Evolutionary conservation across 2,888 invertebrate species (phyloP), one percentile per base, ranked within the genome.

Genomic region (Plusia festucae): DNA sequence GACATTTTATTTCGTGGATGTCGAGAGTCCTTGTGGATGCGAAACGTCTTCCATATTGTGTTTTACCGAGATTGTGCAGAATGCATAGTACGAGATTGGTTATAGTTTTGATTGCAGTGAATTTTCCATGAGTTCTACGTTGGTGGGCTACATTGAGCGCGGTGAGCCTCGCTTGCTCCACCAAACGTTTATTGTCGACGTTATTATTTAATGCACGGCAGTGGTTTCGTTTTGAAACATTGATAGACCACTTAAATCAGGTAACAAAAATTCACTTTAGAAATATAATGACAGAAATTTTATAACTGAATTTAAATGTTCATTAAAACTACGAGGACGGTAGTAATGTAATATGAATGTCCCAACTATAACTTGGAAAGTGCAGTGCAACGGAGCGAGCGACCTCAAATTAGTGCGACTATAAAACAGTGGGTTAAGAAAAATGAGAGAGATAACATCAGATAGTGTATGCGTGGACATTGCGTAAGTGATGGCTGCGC

Each of bases 31-130:
- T 88, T 85, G 84, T 81, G 85, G 82, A 85, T 85, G 80, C 79
- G 82, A 90, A 81, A 86, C 88, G 84, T 86, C 85, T 89, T 89
- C 88, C 86, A 88, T 90, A 90, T 89, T 88, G 86, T 69, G 79
- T 85, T 83, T 86, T 86, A 83, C 84, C 78, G 84, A 85, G 85
- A 88, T 84, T 85, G 86, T 73, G 66, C 49, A 69, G 54, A 76
- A 72, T 60, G 73, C 67, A 72, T 22, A 30, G 22, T 24, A 54
- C 59, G 53, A 70, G 60, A 73, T 65, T 63, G 73, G 74, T 71
- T 46, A 63, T 67, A 76, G 67, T 78, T 76, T 63, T 69, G 74
- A 70, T 70, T 72, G 68, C 56, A 61, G 70, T 76, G 68, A 76
- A 76, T 78, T 70, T 81, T 74, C 60, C 60, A 81, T 68, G 70